Evolutionary conservation across 2,797 vertebrate genomes (phyloP).

Genomic region (Pangasius larnaudii): DNA sequence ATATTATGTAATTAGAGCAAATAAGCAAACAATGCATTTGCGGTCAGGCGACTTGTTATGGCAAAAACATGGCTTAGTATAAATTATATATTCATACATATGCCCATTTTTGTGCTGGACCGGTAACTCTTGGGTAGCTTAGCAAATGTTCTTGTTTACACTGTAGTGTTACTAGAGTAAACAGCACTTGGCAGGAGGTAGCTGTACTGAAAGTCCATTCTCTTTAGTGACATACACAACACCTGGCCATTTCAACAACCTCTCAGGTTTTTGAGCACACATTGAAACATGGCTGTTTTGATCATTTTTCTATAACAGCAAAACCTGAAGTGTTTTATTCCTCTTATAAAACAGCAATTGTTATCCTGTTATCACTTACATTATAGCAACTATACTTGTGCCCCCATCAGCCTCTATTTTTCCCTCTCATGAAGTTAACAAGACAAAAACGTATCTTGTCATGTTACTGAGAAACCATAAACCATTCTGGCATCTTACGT

Average conservation of each 20-base stretch:
- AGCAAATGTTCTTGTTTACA: conserved; percentile 26
- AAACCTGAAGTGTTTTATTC: neutral
- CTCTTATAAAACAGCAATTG: neutral
- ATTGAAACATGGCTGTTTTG: neutral
- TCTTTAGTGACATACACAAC: neutral
- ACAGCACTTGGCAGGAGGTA: conserved; percentile 21
- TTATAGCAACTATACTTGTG: neutral
- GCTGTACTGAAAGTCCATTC: neutral
- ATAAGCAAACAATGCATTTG: neutral
- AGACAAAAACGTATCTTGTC: neutral
- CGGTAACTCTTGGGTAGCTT: neutral
- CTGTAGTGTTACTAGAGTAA: conserved; percentile 28
- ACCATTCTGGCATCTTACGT: neutral
- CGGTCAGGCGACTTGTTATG: neutral
- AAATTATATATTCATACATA: neutral
- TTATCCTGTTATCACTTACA: neutral
- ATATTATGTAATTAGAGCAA: neutral
- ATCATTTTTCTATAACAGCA: neutral
- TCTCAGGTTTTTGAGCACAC: neutral
- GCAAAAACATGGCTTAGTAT: neutral
- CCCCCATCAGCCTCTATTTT: neutral
- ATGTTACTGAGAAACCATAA: neutral
- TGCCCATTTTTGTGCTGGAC: neutral
- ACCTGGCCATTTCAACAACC: neutral
- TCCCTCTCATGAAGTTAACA: neutral